A percentile compares a stretch with the other conserved stretches of the same genome.
phyloP scores from a whole-genome alignment of 53 echinoderm and acorn worm genomes.

The Actinopyga echinites region DNA sequence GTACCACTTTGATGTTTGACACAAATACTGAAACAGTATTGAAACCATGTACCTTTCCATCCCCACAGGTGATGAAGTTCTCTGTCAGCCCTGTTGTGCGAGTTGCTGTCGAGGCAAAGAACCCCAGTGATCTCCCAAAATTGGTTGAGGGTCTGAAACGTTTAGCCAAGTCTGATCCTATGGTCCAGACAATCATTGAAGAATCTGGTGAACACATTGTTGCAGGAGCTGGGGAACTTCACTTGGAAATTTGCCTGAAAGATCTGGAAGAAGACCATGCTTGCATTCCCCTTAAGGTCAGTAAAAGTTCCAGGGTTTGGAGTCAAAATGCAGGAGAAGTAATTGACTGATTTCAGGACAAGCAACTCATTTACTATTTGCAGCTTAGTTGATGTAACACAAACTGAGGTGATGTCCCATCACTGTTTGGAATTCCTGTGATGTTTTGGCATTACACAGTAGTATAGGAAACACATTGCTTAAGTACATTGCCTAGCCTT shows the following conservation, averaged over 20 bases:
- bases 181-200: constrained; percentile 89
- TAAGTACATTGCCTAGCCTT: too few relatives aligned
- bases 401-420: too few relatives aligned
- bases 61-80: constrained; percentile 86
- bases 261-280: constrained; percentile 99
- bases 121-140: constrained; percentile 88
- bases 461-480: too few relatives aligned
- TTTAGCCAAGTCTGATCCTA: constrained; percentile 94
- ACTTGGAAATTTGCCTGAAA: constrained; percentile 96
- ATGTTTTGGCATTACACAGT: too few relatives aligned
- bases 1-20: too few relatives aligned
- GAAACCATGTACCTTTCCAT: too few relatives aligned
- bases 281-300: constrained; percentile 81
- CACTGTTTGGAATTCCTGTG: too few relatives aligned
- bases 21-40: too few relatives aligned
- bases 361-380: not conserved
- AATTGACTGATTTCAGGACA: not conserved
- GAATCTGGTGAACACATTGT: constrained; percentile 98
- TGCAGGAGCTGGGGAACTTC: constrained; percentile 95
- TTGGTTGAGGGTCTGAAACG: constrained; percentile 94
- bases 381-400: not conserved
- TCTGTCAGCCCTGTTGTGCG: constrained; percentile 98
- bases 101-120: constrained; percentile 90
- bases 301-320: not conserved
- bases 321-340: not conserved